A percentile compares a stretch with the other conserved stretches of the same genome.
phyloP scores from a whole-genome alignment of 2,888 invertebrate species.

The Terebella lapidaria region DNA sequence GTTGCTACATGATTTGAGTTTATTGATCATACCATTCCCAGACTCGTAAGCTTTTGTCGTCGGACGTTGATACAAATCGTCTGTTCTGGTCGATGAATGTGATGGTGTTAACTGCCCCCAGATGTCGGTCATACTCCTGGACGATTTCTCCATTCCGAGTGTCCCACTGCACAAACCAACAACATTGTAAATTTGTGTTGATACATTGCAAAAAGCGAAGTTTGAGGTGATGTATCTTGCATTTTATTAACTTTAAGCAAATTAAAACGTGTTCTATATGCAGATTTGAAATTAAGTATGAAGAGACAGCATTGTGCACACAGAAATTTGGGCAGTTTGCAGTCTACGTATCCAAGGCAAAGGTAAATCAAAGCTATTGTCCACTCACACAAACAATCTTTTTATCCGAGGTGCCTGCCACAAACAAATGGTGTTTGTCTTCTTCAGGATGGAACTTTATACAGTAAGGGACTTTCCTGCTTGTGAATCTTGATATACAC shows the following conservation, averaged over 20 bases:
- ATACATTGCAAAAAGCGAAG: not conserved
- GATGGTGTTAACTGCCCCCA: constrained; percentile 97
- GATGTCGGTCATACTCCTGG: constrained; percentile 96
- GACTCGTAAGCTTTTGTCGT: constrained; percentile 95
- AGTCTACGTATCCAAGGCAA: no score
- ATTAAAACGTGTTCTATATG: no score
- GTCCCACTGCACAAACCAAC: constrained; percentile 74
- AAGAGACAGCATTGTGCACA: no score
- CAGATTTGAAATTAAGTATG: no score
- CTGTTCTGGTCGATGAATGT: constrained; percentile 99
- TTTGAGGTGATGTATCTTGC: not conserved
- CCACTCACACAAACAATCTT: constrained; percentile 95
- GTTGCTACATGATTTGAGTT: no score
- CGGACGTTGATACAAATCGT: constrained; percentile 95
- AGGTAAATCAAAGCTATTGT: no score
- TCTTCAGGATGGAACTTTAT: constrained; percentile 96
- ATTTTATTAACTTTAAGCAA: no score
- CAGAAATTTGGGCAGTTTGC: no score
- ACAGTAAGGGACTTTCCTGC: constrained; percentile 95
- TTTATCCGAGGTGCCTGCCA: constrained; percentile 97
- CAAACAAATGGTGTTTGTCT: constrained; percentile 94
- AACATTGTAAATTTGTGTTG: not conserved
- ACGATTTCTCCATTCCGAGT: constrained; percentile 88
- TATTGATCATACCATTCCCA: constrained; percentile 89
- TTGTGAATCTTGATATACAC: constrained; percentile 68